Base-by-base conservation (phyloP, 2,113 vertebrate species). In the Pseudois nayaur region DNA sequence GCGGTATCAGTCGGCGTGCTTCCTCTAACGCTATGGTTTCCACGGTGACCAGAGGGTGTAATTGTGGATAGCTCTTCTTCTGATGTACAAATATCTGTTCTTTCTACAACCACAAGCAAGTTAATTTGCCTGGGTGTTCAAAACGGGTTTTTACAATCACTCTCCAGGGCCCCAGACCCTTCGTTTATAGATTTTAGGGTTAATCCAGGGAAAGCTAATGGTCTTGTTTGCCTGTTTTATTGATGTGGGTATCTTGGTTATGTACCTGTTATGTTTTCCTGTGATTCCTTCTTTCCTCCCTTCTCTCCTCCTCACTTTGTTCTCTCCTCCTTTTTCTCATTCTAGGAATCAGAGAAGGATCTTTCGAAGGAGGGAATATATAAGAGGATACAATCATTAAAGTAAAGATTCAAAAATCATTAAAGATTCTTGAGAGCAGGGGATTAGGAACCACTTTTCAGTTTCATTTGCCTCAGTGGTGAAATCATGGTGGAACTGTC, bases 1-100 rank as follows among this genome's bases (percentile, higher is more conserved):
- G 67, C 0, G 19, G 67, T 5, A 12, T 40, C 67, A 23, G n/a
- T 71, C n/a, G 12, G n/a, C 1, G 0, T 25, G 67, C 67, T 40
- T 74, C n/a, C 67, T 23, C n/a, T 74, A 74, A 71, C 0, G 36
- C n/a, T 25, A 4, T 0, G 16, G 52, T 94, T 79, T 50, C 84
- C 87, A 67, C 9, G 21, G 74, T 29, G 29, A 87, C 55, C 54
- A 52, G 54, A 50, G 33, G 11, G 16, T 57, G 23, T 25, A 3
- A 31, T 0, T 84, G 23, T 88, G 52, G 9, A 23, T 57, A 67
- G 17, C 29, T 67, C 60, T n/a, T 92, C 52, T 40, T 84, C 84
- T 33, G n/a, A 74, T n/a, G 31, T 36, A 36, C 36, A 48, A 8
- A 14, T 45, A 25, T 14, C 60, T 89, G 29, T 36, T 71, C 64